phyloP scores from a whole-genome alignment of 2,113 vertebrate species.

The Gambusia holbrooki region DNA sequence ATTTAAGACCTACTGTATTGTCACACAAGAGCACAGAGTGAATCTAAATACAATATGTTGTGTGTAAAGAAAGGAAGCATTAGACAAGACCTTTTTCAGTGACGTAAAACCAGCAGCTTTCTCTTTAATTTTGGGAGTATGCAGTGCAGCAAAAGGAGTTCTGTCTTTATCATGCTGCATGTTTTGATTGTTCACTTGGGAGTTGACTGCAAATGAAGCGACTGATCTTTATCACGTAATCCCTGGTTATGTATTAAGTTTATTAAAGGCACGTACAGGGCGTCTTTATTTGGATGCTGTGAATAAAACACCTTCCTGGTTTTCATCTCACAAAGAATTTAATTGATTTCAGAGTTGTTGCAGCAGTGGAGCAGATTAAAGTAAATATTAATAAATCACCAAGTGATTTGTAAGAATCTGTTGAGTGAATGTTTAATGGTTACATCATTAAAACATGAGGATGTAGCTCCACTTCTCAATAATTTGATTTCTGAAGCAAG shows the following conservation, averaged over 20 bases:
- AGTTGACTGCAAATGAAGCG: background rate
- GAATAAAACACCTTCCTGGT: constrained; percentile 6
- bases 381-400: background rate
- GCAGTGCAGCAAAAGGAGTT: background rate
- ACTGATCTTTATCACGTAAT: background rate
- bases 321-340: background rate
- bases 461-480: background rate
- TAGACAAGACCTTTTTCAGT: too few relatives aligned
- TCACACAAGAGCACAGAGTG: too few relatives aligned
- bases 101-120: too few relatives aligned
- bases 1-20: too few relatives aligned
- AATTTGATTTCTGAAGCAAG: background rate
- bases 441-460: background rate
- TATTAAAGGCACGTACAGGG: background rate
- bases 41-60: too few relatives aligned
- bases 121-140: too few relatives aligned
- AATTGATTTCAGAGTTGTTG: too few relatives aligned
- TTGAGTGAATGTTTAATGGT: background rate
- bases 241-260: background rate
- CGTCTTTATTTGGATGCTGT: background rate
- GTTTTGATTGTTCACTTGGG: background rate
- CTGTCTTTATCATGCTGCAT: background rate
- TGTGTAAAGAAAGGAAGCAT: too few relatives aligned
- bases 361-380: background rate
- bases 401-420: background rate